Conservation (phyloP, 2,113 vertebrate genomes). For the Poeciliopsis occidentalis region DNA sequence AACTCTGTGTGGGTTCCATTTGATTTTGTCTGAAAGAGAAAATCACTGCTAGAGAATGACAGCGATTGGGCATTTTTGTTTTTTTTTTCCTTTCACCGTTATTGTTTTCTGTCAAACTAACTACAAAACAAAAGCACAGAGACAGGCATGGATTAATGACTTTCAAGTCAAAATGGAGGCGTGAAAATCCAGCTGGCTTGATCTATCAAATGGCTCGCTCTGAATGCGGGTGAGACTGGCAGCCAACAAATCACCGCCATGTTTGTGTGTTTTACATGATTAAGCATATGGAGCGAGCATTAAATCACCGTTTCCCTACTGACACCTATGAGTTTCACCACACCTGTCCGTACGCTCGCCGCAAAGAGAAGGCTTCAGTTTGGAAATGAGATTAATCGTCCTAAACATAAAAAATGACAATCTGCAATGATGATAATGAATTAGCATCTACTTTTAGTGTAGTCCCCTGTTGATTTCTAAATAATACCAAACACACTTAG, state of each 20-base stretch:
- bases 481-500: conserved; percentile 17
- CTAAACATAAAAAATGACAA: conserved; percentile 31
- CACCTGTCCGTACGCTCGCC: conserved; percentile 12
- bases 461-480: not conserved
- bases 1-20: conserved; percentile 10
- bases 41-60: not conserved
- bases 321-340: conserved; percentile 33
- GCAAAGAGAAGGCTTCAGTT: conserved; percentile 30
- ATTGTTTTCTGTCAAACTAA: conserved; percentile 19
- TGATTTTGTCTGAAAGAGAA: conserved; percentile 11
- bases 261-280: conserved; percentile 71
- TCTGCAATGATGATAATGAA: conserved; percentile 25
- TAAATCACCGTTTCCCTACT: conserved; percentile 56
- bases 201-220: conserved; percentile 52
- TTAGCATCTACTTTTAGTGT: conserved; percentile 23
- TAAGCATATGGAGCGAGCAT: conserved; percentile 58
- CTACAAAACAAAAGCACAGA: conserved; percentile 38
- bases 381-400: conserved; percentile 31
- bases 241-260: conserved; percentile 66
- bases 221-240: conserved; percentile 53
- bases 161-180: conserved; percentile 44
- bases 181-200: conserved; percentile 51
- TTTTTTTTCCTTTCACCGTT: not conserved
- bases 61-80: not conserved
- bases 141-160: conserved; percentile 49